A percentile compares a stretch with the other conserved stretches of the same genome.
These are phyloP conservation scores for Seriola dumerili DNA, from an alignment of 2,113 vertebrate genomes.

Conservation along the genomic window DNA sequence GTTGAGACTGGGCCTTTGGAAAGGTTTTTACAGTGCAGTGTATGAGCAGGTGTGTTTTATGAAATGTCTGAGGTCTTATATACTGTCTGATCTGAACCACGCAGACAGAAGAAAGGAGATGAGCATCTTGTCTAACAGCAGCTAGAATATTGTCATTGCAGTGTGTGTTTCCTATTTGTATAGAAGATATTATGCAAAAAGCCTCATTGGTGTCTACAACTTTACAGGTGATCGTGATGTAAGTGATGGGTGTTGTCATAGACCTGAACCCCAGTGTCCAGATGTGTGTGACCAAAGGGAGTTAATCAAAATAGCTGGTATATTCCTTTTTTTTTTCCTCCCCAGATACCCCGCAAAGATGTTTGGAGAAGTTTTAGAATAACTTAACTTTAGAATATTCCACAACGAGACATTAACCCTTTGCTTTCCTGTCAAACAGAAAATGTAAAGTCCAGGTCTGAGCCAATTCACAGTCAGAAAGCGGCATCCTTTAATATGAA, in stretches of 20 bases:
- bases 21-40: neutral
- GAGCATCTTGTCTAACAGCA: neutral
- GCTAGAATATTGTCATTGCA: slow-evolving; percentile 2
- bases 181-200: slow-evolving; percentile 59
- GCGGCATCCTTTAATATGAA: slow-evolving; percentile 8
- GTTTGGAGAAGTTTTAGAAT: slow-evolving; percentile 6
- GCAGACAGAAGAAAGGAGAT: neutral
- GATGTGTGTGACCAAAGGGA: slow-evolving; percentile 5
- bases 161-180: slow-evolving; percentile 40
- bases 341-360: neutral
- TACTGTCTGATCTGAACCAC: neutral
- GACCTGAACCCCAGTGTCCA: slow-evolving; percentile 34
- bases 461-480: neutral
- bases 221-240: slow-evolving; percentile 59
- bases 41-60: slow-evolving; percentile 12
- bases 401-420: neutral
- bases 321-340: neutral
- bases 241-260: slow-evolving; percentile 63
- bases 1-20: slow-evolving; percentile 11
- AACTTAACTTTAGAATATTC: no score
- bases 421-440: neutral
- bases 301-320: slow-evolving; percentile 2
- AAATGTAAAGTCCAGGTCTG: neutral
- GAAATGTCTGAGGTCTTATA: slow-evolving; percentile 14
- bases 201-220: slow-evolving; percentile 46